Evolutionary conservation across 2,113 vertebrate species (phyloP).

Genomic region (Grammomys surdaster): DNA sequence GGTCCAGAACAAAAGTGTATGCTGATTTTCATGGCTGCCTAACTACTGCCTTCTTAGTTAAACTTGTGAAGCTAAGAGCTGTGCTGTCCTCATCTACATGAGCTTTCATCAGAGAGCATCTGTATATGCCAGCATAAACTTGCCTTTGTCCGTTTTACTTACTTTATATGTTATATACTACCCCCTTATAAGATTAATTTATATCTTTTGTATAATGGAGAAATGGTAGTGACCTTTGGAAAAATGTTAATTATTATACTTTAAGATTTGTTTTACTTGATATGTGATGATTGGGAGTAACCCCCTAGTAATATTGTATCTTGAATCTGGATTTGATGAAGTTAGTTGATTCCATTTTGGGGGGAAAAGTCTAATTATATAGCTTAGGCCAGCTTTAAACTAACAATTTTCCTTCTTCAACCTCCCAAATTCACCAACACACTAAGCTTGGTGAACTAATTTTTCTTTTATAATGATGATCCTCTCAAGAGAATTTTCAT

Average conservation of each 20-base stretch:
- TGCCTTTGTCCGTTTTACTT: conserved; percentile 57
- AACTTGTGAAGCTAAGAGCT: conserved; percentile 45
- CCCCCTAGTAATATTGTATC: conserved; percentile 38
- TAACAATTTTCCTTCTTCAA: neutral
- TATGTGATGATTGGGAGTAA: conserved; percentile 59
- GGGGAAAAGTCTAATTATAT: neutral
- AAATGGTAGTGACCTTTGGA: conserved; percentile 43
- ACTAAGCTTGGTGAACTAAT: neutral
- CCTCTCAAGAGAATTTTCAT: conserved; percentile 3
- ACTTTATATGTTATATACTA: neutral
- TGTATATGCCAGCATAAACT: conserved; percentile 30
- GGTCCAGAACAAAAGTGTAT: conserved; percentile 31
- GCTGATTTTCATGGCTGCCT: conserved; percentile 49
- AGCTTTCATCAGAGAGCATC: conserved; percentile 36
- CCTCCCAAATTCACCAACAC: neutral
- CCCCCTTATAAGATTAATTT: conserved; percentile 53
- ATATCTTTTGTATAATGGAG: conserved; percentile 61
- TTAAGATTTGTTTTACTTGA: conserved; percentile 49
- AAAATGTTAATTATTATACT: conserved; percentile 63
- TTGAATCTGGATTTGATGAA: conserved; percentile 42
- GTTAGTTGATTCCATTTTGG: conserved; percentile 32
- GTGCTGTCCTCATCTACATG: conserved; percentile 28
- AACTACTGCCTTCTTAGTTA: conserved; percentile 44
- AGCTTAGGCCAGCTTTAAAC: neutral
- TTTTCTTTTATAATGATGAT: neutral